Evolutionary conservation across 2,888 invertebrate species (phyloP), one percentile per base, ranked within the genome.

Genomic region (Cheilosia urbana): DNA sequence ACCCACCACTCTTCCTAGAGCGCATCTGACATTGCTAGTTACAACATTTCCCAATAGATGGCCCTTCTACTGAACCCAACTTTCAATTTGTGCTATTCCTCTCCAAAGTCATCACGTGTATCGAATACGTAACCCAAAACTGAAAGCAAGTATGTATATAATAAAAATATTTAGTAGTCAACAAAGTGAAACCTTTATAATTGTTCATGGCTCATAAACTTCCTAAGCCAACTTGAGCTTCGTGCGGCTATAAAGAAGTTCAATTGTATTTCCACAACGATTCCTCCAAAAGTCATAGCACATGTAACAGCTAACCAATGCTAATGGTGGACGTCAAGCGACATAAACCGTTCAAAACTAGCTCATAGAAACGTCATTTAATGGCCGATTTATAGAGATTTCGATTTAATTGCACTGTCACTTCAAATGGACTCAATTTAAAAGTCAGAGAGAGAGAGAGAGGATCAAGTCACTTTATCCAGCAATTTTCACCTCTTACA

Each of bases 201-300:
- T 72, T 60, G 71, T 77, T 77, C 78, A 82, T 62, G 82, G 71
- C 47, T 82, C 78, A 82, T 82, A 78, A 82, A 82, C 37, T 53
- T 37, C 30, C 1, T 40, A 55, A 27, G 60, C 34, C 65, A 51
- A 45, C 42, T 57, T 37, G 21, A 68, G 55, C 21, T 78, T 66
- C n/a, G 21, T 75, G 53, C 6, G 9, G 47, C 53, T 51, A 30
- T 68, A 53, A 40, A 75, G 21, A 42, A 62, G 45, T 62, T 37
- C 9, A 62, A 73, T 30, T 66, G 47, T 60, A 73, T 66, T 79
- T 66, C 45, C 66, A 65, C 79, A 17, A 60, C 53, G 24, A 73
- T 62, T 63, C 15, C 37, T 21, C 51, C 63, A 15, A 51, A 65
- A 13, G 11, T 19, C 5, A 53, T 40, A 11, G 7, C 17, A 77